Evolutionary conservation across 1,140 invertebrate genomes (phyloP), one percentile per base, ranked within the genome.

Genomic region (Cydia strobilella): DNA sequence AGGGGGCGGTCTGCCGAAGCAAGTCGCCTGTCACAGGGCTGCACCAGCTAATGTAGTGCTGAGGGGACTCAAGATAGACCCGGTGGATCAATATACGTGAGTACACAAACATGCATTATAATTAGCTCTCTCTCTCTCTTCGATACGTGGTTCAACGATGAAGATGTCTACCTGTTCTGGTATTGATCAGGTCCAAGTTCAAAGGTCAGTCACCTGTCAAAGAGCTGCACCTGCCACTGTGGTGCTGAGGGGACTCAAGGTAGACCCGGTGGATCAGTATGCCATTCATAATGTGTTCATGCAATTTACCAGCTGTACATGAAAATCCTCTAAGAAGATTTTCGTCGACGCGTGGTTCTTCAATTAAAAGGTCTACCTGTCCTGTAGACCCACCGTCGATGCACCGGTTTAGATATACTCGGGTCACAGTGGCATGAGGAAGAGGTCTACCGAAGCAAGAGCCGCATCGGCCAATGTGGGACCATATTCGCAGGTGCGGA

Each of bases 111-210:
- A 12, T 15, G 13, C 12, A 42, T 13, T 42, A 31, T 13, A 65
- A 6, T 9, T 45, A 91, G 89, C 85, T 91, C 13, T 45, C 42
- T 45, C 13, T 80, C 78, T 35, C 80, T 92, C 0, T 31, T 85
- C 74, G 89, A 91, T 59, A 86, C 89, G 0, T 91, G 86, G 88
- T 88, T 82, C 74, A 25, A 25, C 25, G 86, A 90, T 13, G 88
- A 90, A 81, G 90, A 90, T 72, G 84, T 92, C 15, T 84, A 89
- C 45, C 73, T 91, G 45, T 88, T 89, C n/a, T 92, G 90, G 90
- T 12, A 5, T 25, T 25, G 25, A 1, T 25, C 25, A 25, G 25
- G 25, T 25, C 25, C 25, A 25, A 25, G 25, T 25, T 25, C 25
- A 25, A 25, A 3, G 25, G 25, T 3, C 25, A 25, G 25, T 25